Evolutionary conservation across 2,113 vertebrate species (phyloP).

Genomic region (Calyptomena viridis): DNA sequence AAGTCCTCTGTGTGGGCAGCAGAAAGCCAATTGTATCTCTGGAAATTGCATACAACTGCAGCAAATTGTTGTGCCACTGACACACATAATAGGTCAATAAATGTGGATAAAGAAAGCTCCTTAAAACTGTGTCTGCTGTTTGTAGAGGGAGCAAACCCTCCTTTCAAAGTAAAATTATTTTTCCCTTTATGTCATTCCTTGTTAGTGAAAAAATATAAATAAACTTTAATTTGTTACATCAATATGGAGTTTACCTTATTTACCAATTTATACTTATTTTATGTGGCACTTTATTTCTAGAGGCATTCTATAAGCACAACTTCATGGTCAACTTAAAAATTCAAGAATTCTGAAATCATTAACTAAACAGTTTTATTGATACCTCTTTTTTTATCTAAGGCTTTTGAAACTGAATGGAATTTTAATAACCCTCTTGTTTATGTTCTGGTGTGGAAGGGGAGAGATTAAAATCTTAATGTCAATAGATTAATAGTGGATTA

Average conservation of each 20-base stretch:
- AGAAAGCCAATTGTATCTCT: neutral
- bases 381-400: neutral
- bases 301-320: neutral
- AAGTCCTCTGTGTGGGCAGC: neutral
- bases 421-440: neutral
- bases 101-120: neutral
- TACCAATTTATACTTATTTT: neutral
- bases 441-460: neutral
- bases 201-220: neutral
- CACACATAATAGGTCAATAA: neutral
- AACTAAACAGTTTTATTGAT: neutral
- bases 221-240: neutral
- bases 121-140: neutral
- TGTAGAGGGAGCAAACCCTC: neutral
- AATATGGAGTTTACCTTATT: neutral
- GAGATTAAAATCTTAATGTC: neutral
- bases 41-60: neutral
- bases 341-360: neutral
- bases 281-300: neutral
- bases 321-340: neutral
- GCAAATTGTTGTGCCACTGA: neutral
- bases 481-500: neutral
- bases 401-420: neutral
- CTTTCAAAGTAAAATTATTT: neutral
- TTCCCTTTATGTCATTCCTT: neutral